phyloP scores from a whole-genome alignment of 2,113 vertebrate genomes.

The Gobio gobio region DNA sequence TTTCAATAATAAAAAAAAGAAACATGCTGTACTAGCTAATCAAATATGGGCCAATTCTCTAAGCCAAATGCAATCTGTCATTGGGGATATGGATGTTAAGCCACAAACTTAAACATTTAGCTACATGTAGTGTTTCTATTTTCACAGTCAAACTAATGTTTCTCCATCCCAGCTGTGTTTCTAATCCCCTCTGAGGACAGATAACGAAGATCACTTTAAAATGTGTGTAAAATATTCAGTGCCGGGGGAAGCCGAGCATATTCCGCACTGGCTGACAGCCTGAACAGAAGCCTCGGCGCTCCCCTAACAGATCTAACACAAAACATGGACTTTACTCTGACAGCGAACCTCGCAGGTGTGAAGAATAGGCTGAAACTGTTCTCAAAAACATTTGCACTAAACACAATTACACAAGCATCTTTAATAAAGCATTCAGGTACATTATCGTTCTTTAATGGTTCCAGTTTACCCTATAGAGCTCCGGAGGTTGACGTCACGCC shows the following conservation, averaged over 20 bases:
- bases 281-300: conserved; percentile 30
- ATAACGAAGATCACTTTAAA: conserved; percentile 64
- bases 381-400: not conserved
- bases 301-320: conserved; percentile 21
- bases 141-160: not conserved
- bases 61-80: conserved; percentile 45
- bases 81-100: not conserved
- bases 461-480: not conserved
- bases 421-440: conserved; percentile 1
- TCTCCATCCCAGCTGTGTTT: conserved; percentile 45
- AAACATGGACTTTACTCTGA: conserved; percentile 15
- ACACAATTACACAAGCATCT: not conserved
- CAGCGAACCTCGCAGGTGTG: not conserved
- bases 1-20: conserved; percentile 2
- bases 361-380: conserved; percentile 6
- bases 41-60: conserved; percentile 54
- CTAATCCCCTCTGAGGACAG: conserved; percentile 56
- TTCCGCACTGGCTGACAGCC: conserved; percentile 27
- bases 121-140: not conserved
- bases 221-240: conserved; percentile 57
- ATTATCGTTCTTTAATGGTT: not conserved
- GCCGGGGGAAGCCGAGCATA: conserved; percentile 40
- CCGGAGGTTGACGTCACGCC: too few relatives aligned
- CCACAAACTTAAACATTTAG: not conserved
- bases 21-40: conserved; percentile 47